A percentile compares a stretch with the other conserved stretches of the same genome.
phyloP scores from a whole-genome alignment of 2,888 invertebrate genomes.

The Sminthurides aquaticus region DNA sequence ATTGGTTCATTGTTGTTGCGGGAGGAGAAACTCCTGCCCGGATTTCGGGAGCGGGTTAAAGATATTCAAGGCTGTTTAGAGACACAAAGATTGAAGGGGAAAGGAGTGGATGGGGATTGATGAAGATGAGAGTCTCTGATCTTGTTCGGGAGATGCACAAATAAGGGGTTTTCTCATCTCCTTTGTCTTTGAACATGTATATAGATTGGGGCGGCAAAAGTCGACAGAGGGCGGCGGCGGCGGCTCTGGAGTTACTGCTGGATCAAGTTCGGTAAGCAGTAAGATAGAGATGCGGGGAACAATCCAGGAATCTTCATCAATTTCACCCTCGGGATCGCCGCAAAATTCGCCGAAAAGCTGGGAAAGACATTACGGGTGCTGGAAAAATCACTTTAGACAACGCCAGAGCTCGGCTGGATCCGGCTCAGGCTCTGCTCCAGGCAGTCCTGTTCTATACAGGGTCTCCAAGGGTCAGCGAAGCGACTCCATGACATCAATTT shows the following conservation, averaged over 20 bases:
- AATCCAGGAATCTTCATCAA: slow-evolving; percentile 8
- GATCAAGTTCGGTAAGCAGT: slow-evolving; percentile 12
- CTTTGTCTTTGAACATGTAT: no score
- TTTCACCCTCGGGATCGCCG: slow-evolving; percentile 15
- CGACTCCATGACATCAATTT: slow-evolving; percentile 40
- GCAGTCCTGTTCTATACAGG: slow-evolving; percentile 39
- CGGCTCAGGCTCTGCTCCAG: slow-evolving; percentile 36
- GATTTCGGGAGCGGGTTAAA: no score
- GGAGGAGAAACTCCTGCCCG: no score
- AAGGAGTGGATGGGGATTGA: neutral
- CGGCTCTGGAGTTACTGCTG: slow-evolving; percentile 14
- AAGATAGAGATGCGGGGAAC: slow-evolving; percentile 11
- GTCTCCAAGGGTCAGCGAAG: slow-evolving; percentile 32
- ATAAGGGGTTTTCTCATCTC: no score
- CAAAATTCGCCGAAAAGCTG: slow-evolving; percentile 25
- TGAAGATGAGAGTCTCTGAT: neutral
- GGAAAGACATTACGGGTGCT: slow-evolving; percentile 42
- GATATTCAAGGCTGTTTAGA: neutral
- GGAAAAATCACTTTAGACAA: slow-evolving; percentile 40
- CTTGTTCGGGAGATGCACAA: no score
- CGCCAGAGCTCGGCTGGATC: slow-evolving; percentile 17
- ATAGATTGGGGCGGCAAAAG: slow-evolving; percentile 32
- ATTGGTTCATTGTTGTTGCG: no score
- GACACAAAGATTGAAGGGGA: neutral
- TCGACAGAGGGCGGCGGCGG: slow-evolving; percentile 27